Evolutionary conservation across 2,797 vertebrate genomes (phyloP).

Genomic region (Philypnodon macrostomus): DNA sequence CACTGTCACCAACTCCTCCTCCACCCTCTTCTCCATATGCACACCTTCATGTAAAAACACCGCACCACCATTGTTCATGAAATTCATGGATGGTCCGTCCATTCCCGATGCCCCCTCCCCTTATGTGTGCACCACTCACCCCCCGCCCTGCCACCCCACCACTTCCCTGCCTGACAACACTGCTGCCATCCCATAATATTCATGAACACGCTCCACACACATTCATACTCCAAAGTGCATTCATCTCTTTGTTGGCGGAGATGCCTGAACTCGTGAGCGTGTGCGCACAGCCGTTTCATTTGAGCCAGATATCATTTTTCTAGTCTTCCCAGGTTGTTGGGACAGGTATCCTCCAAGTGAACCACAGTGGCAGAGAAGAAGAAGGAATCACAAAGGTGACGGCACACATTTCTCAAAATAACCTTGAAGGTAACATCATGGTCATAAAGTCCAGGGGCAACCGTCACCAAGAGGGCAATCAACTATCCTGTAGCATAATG

Average conservation of each 20-base stretch:
- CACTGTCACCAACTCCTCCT: conserved; percentile 50
- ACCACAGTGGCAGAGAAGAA: conserved; percentile 13
- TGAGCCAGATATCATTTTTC: conserved; percentile 43
- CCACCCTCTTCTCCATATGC: conserved; percentile 75
- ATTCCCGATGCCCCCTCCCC: conserved; percentile 67
- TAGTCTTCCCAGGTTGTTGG: conserved; percentile 18
- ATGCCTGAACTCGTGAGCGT: conserved; percentile 49
- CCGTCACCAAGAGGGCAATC: neutral
- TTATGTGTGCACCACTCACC: conserved; percentile 53
- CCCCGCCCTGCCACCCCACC: conserved; percentile 59
- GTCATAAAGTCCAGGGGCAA: conserved; percentile 27
- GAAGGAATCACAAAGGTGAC: conserved; percentile 26
- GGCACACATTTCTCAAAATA: conserved; percentile 61
- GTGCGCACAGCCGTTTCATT: conserved; percentile 48
- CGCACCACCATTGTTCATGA: conserved; percentile 67
- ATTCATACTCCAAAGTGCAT: conserved; percentile 55
- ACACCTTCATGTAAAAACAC: conserved; percentile 43
- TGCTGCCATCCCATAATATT: conserved; percentile 77
- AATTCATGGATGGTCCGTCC: conserved; percentile 65
- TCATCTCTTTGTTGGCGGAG: conserved; percentile 65
- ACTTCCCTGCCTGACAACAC: conserved; percentile 77
- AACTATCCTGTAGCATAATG: conserved; percentile 13
- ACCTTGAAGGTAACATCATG: conserved; percentile 36
- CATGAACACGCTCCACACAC: conserved; percentile 55
- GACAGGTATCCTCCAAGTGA: conserved; percentile 43